Base-by-base conservation (phyloP, 2,888 invertebrate genomes). In the Chironomus riparius region DNA sequence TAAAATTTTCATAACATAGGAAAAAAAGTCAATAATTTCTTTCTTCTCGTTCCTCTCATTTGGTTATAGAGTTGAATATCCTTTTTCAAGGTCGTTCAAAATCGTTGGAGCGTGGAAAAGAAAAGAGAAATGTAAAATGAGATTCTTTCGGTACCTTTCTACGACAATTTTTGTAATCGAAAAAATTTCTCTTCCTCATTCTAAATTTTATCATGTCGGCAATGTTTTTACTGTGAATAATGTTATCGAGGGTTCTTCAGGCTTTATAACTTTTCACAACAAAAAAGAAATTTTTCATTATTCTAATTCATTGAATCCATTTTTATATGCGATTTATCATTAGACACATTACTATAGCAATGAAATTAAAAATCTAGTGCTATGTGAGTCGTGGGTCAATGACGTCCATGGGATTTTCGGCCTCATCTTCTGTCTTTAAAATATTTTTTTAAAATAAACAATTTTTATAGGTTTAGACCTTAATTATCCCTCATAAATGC, bases 311-410 rank as follows among this genome's bases (percentile, higher is more conserved):
- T 72, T 72, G 72, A 72, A 62, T 72, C 38, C 38, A 38, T 38
- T 50, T 50, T 72, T 48, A 72, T 72, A 50, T 72, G 56, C 72
- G 72, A 72, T 72, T 61, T 72, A 72, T 72, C 61, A 72, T 72
- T 50, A 50, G 38, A 38, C 38, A 10, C 38, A 38, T 38, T 38
- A 38, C 38, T 38, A 38, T 38, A 38, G 38, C 7, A 50, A 22
- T 48, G 56, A 70, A 70, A 70, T 70, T 70, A 70, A 70, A 70
- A 70, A 22, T 70, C 38, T 38, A 2, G 10, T 38, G 5, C 5
- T 28, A 6, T n/a, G n/a, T 3, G 28, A 5, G 28, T 28, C 5
- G 28, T 28, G 4, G 1, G 28, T 2, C 1, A 28, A 28, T 28
- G 28, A 28, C 5, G 28, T 28, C 28, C 6, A 28, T 28, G 3